Evolutionary conservation across 92 coral and sea anemone species (phyloP), one percentile per base, ranked within the genome.

Genomic region (Epizoanthus fatuus): DNA sequence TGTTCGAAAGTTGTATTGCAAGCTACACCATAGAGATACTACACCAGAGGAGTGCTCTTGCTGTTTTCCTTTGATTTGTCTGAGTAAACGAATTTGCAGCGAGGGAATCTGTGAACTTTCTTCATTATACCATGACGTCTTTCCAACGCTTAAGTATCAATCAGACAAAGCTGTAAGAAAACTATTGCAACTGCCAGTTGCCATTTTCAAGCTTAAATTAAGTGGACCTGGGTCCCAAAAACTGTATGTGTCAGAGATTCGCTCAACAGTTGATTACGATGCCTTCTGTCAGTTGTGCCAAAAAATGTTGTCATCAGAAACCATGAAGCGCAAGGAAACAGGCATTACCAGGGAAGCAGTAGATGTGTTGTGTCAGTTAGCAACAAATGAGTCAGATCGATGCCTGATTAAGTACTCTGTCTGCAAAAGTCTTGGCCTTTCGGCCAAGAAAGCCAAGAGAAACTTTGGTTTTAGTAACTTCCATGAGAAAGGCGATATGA

Each of bases 101-200:
- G 29, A 66, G 6, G 83, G 75, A 35, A 52, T 87, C 65, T 81
- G 69, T 64, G 86, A 72, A 52, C 14, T 88, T 53, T 81, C 87
- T 35, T 37, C 76, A 54, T 20, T 80, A 57, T 73, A 71, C 45
- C 72, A 38, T 63, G 68, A 19, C 3, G 53, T 72, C 5, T 87
- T 64, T 59, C 84, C 59, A 75, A 65, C 45, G 44, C 37, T 65
- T 15, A 40, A 74, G 71, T 88, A 88, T 38, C 45, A 88, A 69
- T 88, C 92, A 25, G 85, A 76, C 73, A 88, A 83, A 51, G 92
- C 92, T 62, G 52, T 88, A 20, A 65, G 92, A 68, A 65, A 47
- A 32, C 19, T 88, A 32, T 53, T 88, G 69, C 92, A 88, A 51
- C 88, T 88, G 17, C 92, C 88, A 45, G 92, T 88, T 2, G 92